phyloP scores from a whole-genome alignment of 2,888 invertebrate genomes.

The Acronicta aceris region DNA sequence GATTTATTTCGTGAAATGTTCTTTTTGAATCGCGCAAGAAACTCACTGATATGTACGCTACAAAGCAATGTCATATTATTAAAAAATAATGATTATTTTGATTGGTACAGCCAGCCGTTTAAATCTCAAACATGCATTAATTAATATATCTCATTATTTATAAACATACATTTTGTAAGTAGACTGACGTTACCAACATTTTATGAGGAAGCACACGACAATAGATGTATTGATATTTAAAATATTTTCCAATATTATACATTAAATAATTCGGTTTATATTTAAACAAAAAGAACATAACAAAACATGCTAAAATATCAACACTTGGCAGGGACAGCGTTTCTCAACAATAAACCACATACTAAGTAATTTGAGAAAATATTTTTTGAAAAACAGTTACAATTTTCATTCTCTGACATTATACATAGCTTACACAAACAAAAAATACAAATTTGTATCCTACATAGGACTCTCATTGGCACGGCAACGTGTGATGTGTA shows the following conservation, averaged over 20 bases:
- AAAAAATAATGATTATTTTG: conserved; percentile 27
- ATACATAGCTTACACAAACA: too few species aligned
- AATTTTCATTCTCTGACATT: too few species aligned
- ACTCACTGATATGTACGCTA: conserved; percentile 61
- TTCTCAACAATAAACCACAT: conserved; percentile 36
- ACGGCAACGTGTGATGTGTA: too few species aligned
- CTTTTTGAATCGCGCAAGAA: conserved; percentile 63
- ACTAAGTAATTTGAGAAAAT: conserved; percentile 41
- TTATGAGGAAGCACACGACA: conserved; percentile 13
- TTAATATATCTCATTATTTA: conserved; percentile 20
- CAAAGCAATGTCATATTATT: conserved; percentile 31
- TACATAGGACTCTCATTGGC: too few species aligned
- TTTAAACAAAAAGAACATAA: conserved; percentile 75
- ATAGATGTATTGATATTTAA: conserved; percentile 18
- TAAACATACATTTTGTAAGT: conserved; percentile 17
- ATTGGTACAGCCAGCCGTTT: conserved; percentile 25
- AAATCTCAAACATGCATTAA: conserved; percentile 26
- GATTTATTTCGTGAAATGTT: conserved; percentile 72
- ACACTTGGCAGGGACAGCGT: conserved; percentile 67
- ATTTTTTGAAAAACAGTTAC: neutral
- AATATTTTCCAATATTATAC: conserved; percentile 19
- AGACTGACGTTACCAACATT: conserved; percentile 17
- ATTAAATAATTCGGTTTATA: conserved; percentile 35
- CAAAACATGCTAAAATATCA: conserved; percentile 70
- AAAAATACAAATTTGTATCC: too few species aligned